Evolutionary conservation across 2,113 vertebrate species (phyloP).

Genomic region (Cyanoliseus patagonus): DNA sequence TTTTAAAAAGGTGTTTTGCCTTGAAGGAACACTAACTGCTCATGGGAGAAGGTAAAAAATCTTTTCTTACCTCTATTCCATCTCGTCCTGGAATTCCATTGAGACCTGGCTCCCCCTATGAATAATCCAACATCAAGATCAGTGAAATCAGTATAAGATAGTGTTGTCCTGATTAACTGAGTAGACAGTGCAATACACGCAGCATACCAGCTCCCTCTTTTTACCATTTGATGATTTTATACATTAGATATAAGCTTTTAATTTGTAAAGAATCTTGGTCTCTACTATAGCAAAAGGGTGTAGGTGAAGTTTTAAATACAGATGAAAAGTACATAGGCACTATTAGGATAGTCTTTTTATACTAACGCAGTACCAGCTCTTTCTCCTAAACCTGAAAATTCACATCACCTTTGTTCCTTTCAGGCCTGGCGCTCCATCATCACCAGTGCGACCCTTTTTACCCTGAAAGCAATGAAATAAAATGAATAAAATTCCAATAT

Average conservation of each 20-base stretch:
- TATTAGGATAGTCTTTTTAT: neutral
- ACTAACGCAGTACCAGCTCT: neutral
- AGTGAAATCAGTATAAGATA: neutral
- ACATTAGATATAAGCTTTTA: neutral
- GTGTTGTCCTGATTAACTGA: neutral
- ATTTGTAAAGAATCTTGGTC: neutral
- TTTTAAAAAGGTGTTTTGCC: neutral
- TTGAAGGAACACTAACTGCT: neutral
- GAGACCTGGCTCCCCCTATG: constrained; percentile 84
- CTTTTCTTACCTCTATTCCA: constrained; percentile 81
- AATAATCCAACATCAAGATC: neutral
- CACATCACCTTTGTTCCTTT: constrained; percentile 85
- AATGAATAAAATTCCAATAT: neutral
- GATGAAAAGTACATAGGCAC: neutral
- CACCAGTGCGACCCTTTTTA: constrained; percentile 87
- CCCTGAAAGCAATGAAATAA: constrained; percentile 73
- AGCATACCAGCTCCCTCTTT: neutral
- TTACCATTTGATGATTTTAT: neutral
- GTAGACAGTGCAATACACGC: neutral
- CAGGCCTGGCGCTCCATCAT: constrained; percentile 79
- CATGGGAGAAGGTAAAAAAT: neutral
- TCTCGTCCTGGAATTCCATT: constrained; percentile 85
- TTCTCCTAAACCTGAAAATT: neutral
- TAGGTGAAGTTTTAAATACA: neutral
- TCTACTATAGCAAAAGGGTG: neutral